Evolutionary conservation across 2,113 vertebrate genomes (phyloP).

Genomic region (Gorsachius goisagi): DNA sequence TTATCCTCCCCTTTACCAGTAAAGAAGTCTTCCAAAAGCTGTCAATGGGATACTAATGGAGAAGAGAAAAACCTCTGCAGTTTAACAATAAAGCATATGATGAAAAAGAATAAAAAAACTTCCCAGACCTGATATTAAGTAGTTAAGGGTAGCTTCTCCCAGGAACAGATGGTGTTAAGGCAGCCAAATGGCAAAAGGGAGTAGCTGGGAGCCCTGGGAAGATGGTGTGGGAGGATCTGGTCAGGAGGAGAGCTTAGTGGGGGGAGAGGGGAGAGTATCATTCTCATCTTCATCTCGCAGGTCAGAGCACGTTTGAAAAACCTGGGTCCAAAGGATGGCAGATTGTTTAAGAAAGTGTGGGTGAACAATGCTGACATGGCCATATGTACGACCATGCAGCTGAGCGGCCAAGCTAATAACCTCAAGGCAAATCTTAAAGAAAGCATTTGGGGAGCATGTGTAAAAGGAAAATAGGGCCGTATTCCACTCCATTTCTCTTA

Average conservation of each 20-base stretch:
- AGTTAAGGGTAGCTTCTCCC: background rate
- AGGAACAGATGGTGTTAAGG: background rate
- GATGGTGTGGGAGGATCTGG: background rate
- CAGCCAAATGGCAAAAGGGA: background rate
- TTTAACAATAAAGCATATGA: background rate
- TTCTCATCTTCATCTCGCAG: background rate
- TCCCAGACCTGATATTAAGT: background rate
- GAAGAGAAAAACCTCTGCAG: background rate
- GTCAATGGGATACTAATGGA: background rate
- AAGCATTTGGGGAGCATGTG: background rate
- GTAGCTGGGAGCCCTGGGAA: background rate
- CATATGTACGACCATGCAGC: background rate
- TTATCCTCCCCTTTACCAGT: background rate
- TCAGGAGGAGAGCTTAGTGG: background rate
- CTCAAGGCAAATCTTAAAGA: background rate
- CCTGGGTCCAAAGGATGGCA: background rate
- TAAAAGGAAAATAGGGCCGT: background rate
- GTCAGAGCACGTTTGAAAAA: background rate
- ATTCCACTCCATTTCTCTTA: background rate
- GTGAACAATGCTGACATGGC: fast-evolving
- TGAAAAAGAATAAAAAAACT: background rate
- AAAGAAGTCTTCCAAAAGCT: background rate
- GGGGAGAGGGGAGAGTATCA: background rate
- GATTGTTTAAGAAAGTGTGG: background rate
- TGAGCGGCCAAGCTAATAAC: background rate